Base-by-base conservation (phyloP, 1,140 invertebrate species). In the Drosophila pruinosa region DNA sequence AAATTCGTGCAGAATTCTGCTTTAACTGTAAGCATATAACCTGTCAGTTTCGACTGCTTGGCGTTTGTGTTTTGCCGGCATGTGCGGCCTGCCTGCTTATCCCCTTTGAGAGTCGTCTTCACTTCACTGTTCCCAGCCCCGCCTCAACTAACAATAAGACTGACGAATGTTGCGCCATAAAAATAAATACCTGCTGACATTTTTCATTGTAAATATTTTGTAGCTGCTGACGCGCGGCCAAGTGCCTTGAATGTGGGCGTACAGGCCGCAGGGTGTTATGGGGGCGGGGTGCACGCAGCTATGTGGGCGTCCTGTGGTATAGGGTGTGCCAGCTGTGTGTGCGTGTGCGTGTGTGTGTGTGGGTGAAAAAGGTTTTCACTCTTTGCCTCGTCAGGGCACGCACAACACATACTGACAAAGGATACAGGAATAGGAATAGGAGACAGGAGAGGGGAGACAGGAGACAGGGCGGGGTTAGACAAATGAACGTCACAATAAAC, bases 161-260 rank as follows among this genome's bases (percentile, higher is more conserved):
- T 86, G 82, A 86, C 82, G 82, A 86, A 86, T 88, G 82, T 82
- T 86, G 63, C 57, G 77, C 82, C 82, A 86, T 88, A 86, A 86
- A 86, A 86, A 86, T 88, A 86, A 88, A 86, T 86, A 86, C 82
- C 82, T 88, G 82, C 82, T 86, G 82, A 86, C 82, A 88, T 86
- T 86, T 88, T 88, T 88, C 82, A 86, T 86, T 88, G 82, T 88
- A 88, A 88, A 88, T 88, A 82, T 88, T 88, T 88, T 82, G 82
- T 86, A 88, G 82, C 81, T 88, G 82, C 74, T 88, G 74, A 82
- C 82, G 82, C 78, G 82, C 78, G 64, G 73, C 72, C 65, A 75
- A 85, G 52, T 81, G 71, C 47, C 82, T 75, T 69, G 19, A 63
- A 65, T 67, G 78, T 56, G 64, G 31, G 34, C 21, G 15, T 14